Conservation (phyloP, 1,140 invertebrate genomes). For the Oppia nitens region DNA sequence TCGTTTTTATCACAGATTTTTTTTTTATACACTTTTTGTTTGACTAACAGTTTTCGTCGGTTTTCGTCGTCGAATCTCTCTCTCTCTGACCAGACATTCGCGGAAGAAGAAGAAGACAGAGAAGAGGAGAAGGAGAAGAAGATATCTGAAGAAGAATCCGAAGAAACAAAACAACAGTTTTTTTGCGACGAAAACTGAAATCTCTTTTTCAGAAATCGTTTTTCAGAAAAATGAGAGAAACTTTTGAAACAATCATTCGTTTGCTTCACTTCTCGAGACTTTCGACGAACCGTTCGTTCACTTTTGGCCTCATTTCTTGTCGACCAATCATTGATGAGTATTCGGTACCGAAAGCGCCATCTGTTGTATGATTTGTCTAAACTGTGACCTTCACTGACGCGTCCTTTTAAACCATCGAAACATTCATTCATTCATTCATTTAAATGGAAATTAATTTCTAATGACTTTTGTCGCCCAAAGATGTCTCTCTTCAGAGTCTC, state of each 20-base stretch:
- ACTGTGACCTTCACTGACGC: background rate
- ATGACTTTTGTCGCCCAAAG: background rate
- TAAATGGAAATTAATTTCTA: background rate
- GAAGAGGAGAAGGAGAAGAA: too few species aligned
- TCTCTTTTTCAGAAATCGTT: too few species aligned
- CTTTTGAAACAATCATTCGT: background rate
- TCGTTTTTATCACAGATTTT: too few species aligned
- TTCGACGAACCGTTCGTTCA: background rate
- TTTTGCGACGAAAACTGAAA: too few species aligned
- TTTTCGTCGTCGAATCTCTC: too few species aligned
- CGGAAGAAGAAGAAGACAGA: too few species aligned
- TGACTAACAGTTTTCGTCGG: too few species aligned
- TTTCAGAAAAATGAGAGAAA: background rate
- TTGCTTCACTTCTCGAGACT: too few species aligned
- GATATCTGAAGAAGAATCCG: too few species aligned
- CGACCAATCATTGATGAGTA: background rate
- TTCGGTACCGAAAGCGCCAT: background rate
- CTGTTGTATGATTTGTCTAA: background rate
- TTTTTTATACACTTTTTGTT: too few species aligned
- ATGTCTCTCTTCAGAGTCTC: background rate
- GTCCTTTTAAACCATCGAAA: background rate
- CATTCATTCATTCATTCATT: background rate
- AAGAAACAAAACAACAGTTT: too few species aligned
- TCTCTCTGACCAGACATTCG: too few species aligned
- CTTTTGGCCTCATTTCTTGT: background rate